Conservation (phyloP, 2,797 vertebrate species). For the Microcaecilia unicolor region DNA sequence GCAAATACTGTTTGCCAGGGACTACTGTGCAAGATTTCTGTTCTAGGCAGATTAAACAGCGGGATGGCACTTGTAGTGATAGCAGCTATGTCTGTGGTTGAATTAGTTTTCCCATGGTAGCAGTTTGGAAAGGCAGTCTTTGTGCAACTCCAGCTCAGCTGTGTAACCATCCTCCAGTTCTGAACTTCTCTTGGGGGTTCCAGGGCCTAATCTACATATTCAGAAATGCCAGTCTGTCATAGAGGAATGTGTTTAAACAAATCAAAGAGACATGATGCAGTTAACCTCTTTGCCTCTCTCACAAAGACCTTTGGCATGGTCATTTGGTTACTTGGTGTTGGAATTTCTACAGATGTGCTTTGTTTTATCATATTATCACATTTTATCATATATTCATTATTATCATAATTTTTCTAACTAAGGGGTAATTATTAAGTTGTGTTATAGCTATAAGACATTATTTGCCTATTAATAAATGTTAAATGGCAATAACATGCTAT, state of each 20-base stretch:
- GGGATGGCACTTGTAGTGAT: constrained; percentile 7
- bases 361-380: too few relatives aligned
- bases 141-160: constrained; percentile 3
- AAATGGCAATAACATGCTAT: too few relatives aligned
- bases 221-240: background rate
- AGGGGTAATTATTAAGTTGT: too few relatives aligned
- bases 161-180: background rate
- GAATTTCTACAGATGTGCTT: too few relatives aligned
- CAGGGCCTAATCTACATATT: background rate
- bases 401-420: too few relatives aligned
- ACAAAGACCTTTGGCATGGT: too few relatives aligned
- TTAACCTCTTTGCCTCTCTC: background rate
- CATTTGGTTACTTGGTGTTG: too few relatives aligned
- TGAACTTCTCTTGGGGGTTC: background rate
- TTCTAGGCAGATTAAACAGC: constrained; percentile 20
- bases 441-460: too few relatives aligned
- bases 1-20: constrained; percentile 8
- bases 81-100: constrained; percentile 1
- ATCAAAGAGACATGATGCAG: background rate
- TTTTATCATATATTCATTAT: too few relatives aligned
- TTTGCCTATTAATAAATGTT: too few relatives aligned
- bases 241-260: background rate
- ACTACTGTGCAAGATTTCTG: constrained; percentile 6
- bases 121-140: background rate
- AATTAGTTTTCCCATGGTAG: constrained; percentile 8